These are phyloP conservation scores for Thumatha senex DNA, from an alignment of 2,888 invertebrate genomes.

Conservation along the genomic window DNA sequence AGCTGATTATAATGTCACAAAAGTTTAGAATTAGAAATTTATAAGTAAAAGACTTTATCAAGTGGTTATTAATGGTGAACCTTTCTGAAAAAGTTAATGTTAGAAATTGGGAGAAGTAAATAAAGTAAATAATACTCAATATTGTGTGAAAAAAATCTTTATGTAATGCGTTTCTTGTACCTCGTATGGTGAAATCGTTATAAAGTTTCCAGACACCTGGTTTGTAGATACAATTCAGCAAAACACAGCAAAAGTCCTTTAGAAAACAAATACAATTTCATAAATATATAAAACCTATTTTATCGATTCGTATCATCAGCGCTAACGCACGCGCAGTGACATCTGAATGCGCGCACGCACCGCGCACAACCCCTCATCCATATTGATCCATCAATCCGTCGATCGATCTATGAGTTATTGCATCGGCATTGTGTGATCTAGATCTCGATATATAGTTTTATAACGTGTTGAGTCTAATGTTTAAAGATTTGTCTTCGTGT, in stretches of 20 bases:
- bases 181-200: too few relatives aligned
- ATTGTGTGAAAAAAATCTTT: too few relatives aligned
- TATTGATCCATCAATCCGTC: conserved; percentile 63
- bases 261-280: conserved; percentile 30
- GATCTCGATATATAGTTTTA: conserved; percentile 50
- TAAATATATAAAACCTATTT: conserved; percentile 41
- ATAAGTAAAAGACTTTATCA: too few relatives aligned
- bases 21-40: too few relatives aligned
- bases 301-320: conserved; percentile 43
- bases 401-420: conserved; percentile 54
- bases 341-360: conserved; percentile 68
- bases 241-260: background rate
- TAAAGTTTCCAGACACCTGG: background rate
- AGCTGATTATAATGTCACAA: too few relatives aligned
- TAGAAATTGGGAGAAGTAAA: too few relatives aligned
- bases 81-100: too few relatives aligned
- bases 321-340: conserved; percentile 52
- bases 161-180: too few relatives aligned
- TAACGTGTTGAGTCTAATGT: conserved; percentile 39
- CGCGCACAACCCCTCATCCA: conserved; percentile 53
- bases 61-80: too few relatives aligned
- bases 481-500: conserved; percentile 37
- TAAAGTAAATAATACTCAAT: too few relatives aligned
- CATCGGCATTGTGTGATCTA: conserved; percentile 56
- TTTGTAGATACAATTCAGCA: background rate